Percentiles rank a stretch among this genome's conserved stretches.
Conservation (phyloP, 2,797 vertebrate genomes). For the Urosaurus nigricauda region DNA sequence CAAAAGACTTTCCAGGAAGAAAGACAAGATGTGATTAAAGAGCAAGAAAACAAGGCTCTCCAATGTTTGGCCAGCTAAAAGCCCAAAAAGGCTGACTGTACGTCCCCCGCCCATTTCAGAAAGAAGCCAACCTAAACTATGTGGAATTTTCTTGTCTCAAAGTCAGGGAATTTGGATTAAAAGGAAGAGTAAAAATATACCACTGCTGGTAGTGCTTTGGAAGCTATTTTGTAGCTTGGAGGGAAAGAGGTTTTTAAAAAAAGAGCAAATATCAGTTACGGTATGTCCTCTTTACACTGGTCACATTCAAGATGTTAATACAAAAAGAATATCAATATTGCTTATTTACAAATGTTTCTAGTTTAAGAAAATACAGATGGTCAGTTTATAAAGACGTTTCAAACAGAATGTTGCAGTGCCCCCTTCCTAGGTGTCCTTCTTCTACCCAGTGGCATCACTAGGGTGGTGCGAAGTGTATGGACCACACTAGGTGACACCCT, state of each 20-base stretch:
- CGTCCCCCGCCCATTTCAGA: neutral
- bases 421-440: no score
- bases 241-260: neutral
- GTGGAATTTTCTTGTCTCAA: neutral
- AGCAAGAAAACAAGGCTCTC: neutral
- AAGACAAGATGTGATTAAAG: conserved; percentile 4
- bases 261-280: neutral
- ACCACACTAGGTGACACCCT: no score
- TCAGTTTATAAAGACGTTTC: no score
- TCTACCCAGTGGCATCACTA: no score
- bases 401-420: neutral
- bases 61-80: conserved; percentile 4
- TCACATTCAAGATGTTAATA: neutral
- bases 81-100: neutral
- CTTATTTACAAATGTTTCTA: neutral
- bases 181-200: neutral
- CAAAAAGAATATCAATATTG: neutral
- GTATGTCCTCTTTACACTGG: neutral
- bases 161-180: neutral
- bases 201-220: neutral
- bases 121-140: conserved; percentile 13
- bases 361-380: neutral
- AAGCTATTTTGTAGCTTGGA: neutral
- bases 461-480: no score
- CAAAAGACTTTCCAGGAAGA: neutral